These are phyloP conservation scores for Tauraco erythrolophus DNA, from an alignment of 2,113 vertebrate genomes.

Conservation along the genomic window DNA sequence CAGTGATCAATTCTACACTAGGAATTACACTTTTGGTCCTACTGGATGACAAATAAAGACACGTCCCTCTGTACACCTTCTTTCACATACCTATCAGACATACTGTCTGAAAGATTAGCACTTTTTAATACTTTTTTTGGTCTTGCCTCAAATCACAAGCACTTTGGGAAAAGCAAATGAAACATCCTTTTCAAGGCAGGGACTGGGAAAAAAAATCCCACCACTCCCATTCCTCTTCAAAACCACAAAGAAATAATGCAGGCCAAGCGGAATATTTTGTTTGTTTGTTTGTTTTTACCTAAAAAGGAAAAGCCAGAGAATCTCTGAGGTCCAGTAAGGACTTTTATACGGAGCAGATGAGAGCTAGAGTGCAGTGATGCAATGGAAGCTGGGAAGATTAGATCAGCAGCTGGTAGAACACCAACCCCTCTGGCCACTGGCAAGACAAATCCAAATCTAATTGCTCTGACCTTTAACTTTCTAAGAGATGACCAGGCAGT, in stretches of 20 bases:
- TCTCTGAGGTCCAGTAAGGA: not conserved
- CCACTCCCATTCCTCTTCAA: not conserved
- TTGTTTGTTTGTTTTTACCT: slow-evolving; percentile 42
- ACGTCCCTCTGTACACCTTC: not conserved
- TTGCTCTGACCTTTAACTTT: not conserved
- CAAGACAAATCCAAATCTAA: not conserved
- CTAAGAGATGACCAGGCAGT: not conserved
- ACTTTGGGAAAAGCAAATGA: not conserved
- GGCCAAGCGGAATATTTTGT: not conserved
- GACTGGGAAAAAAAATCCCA: not conserved
- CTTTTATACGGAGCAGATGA: not conserved
- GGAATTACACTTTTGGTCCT: not conserved
- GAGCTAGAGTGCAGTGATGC: not conserved
- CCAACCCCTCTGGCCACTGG: not conserved
- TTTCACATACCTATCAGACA: not conserved
- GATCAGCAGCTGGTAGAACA: not conserved
- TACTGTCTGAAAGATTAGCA: not conserved
- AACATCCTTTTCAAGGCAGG: not conserved
- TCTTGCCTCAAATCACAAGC: not conserved
- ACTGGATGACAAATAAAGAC: not conserved
- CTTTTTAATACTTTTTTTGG: not conserved
- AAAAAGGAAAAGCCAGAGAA: slow-evolving; percentile 25
- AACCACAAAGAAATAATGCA: not conserved
- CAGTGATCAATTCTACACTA: not conserved
- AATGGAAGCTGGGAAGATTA: not conserved